Conservation (phyloP, 2,888 invertebrate species). For the Drosophila colorata region DNA sequence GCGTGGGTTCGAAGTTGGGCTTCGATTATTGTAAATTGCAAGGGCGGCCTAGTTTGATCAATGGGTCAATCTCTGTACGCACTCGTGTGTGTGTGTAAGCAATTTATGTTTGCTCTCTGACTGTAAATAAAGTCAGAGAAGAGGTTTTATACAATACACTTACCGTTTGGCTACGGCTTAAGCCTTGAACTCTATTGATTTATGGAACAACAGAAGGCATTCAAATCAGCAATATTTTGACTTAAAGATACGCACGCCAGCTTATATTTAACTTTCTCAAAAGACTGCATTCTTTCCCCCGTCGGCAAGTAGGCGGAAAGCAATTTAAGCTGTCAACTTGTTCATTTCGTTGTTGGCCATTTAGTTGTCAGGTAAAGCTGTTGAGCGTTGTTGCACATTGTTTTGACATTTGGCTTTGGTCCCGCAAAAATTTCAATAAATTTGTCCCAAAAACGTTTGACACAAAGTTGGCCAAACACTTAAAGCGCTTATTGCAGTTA, state of each 20-base stretch:
- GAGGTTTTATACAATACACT: neutral
- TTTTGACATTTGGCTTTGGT: conserved; percentile 38
- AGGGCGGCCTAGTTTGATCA: conserved; percentile 41
- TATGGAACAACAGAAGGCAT: conserved; percentile 10
- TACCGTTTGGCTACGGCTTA: conserved; percentile 8
- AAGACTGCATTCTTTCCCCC: too few relatives aligned
- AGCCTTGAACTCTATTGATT: conserved; percentile 6
- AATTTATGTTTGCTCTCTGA: conserved; percentile 23
- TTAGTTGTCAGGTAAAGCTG: conserved; percentile 57
- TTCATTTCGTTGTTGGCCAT: conserved; percentile 32
- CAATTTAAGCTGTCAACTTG: conserved; percentile 38
- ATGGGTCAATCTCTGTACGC: conserved; percentile 14
- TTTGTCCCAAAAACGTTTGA: conserved; percentile 48
- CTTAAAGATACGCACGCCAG: neutral
- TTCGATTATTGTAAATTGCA: conserved; percentile 68
- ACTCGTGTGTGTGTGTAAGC: conserved; percentile 12
- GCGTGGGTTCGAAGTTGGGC: conserved; percentile 22
- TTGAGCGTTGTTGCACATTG: conserved; percentile 36
- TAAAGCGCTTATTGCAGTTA: conserved; percentile 52
- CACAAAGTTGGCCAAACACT: conserved; percentile 61
- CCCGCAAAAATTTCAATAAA: conserved; percentile 62
- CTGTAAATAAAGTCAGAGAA: conserved; percentile 15
- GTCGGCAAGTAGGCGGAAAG: conserved; percentile 18
- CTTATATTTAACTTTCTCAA: too few relatives aligned
- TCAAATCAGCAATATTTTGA: conserved; percentile 1